Evolutionary conservation across 2,888 invertebrate species (phyloP).

Genomic region (Adineta ricciae): DNA sequence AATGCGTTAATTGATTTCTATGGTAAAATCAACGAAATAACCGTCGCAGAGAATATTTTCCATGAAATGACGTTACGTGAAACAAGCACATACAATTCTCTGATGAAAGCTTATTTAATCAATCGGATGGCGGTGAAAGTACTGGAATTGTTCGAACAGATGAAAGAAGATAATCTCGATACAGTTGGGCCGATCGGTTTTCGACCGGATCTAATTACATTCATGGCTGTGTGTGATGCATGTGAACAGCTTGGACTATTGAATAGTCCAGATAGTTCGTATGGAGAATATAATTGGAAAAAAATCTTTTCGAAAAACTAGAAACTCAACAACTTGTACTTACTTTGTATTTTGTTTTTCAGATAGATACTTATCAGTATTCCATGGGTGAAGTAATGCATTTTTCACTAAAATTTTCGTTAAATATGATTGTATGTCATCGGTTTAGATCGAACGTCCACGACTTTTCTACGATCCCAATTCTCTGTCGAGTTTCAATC

Average conservation of each 20-base stretch:
- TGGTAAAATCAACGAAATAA: not conserved
- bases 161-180: not conserved
- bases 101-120: not conserved
- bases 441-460: not conserved
- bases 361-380: too few relatives aligned
- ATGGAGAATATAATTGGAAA: not conserved
- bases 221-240: not conserved
- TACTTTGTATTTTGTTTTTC: too few relatives aligned
- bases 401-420: too few relatives aligned
- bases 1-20: not conserved
- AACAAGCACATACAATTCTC: not conserved
- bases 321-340: not conserved
- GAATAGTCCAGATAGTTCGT: not conserved
- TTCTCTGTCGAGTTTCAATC: not conserved
- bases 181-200: not conserved
- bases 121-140: not conserved
- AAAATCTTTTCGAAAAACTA: not conserved
- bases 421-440: too few relatives aligned
- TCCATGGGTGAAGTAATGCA: too few relatives aligned
- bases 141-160: not conserved
- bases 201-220: not conserved
- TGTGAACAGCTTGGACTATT: not conserved
- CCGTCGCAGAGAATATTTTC: not conserved
- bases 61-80: not conserved
- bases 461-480: constrained; percentile 9